Evolutionary conservation across 2,888 invertebrate genomes (phyloP), one percentile per base, ranked within the genome.

Genomic region (Andrena chrysosceles): DNA sequence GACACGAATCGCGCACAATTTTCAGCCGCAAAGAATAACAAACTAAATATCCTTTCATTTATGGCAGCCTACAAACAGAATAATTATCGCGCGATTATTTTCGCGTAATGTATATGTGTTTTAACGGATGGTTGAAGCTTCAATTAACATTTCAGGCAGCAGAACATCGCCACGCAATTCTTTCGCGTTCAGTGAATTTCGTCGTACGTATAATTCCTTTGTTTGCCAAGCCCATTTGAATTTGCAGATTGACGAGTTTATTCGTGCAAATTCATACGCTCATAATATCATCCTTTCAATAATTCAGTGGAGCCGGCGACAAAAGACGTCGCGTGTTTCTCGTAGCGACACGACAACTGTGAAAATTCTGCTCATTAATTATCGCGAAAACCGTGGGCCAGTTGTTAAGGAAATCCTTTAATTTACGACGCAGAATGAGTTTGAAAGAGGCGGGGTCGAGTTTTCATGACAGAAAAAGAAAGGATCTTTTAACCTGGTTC

Each of bases 291-390:
- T 29, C 13, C n/a, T 33, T 31, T 70, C 48, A 48, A 16, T 16
- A 26, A 16, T 42, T 64, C 23, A 26, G 42, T 0, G 29, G 48
- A 20, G 10, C 42, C 31, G 42, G 20, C 23, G 20, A 70, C 52
- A 70, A 56, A 56, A 48, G 20, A 16, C 35, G 23, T 26, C 69
- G n/a, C 8, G 42, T n/a, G 26, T 54, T 59, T 29, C 16, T 35
- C 26, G n/a, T 10, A 16, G 8, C 26, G 16, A 1, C 16, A 5
- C n/a, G n/a, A 0, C 26, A 3, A 59, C 10, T 29, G 54, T 20
- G 54, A 56, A 56, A 56, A 42, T 56, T 69, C 42, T 35, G 8
- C 35, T 69, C n/a, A 23, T 16, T 35, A 59, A 70, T 70, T 48
- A 59, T 48, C 42, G 35, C 68, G 68, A 31, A 26, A 10, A 56